phyloP scores from a whole-genome alignment of 2,113 vertebrate species.

The Muntiacus reevesi region DNA sequence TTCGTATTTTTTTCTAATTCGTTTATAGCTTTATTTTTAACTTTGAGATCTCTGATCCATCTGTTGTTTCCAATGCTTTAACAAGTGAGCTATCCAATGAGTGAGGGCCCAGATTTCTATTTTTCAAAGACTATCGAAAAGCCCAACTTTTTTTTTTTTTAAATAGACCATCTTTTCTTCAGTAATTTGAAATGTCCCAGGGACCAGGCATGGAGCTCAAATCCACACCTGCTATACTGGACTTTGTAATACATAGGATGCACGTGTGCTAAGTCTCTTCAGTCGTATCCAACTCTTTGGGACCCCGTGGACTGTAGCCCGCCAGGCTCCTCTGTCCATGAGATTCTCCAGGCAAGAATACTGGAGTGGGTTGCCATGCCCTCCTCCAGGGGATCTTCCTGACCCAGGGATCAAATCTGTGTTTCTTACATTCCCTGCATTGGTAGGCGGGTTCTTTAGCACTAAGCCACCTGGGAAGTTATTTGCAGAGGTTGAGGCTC shows the following conservation, averaged over 20 bases:
- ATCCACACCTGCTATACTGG: background rate
- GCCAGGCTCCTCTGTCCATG: background rate
- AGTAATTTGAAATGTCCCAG: background rate
- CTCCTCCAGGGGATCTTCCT: background rate
- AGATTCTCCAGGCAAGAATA: background rate
- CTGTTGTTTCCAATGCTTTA: background rate
- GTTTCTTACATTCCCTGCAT: background rate
- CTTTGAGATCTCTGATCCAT: background rate
- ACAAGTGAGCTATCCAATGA: background rate
- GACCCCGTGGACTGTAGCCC: background rate
- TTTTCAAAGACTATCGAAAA: background rate
- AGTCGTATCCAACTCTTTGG: background rate
- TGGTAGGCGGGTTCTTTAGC: background rate
- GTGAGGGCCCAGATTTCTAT: background rate
- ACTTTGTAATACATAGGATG: background rate
- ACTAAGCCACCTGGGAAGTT: background rate
- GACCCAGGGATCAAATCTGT: background rate
- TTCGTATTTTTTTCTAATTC: constrained; percentile 34
- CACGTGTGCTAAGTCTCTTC: background rate
- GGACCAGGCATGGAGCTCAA: background rate
- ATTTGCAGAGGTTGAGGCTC: background rate
- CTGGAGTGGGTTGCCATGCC: background rate
- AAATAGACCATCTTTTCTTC: background rate
- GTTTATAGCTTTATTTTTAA: constrained; percentile 25
- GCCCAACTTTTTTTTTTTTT: background rate